These are phyloP conservation scores for Ammodytes dubius DNA, from an alignment of 2,113 vertebrate genomes.

Conservation along the genomic window DNA sequence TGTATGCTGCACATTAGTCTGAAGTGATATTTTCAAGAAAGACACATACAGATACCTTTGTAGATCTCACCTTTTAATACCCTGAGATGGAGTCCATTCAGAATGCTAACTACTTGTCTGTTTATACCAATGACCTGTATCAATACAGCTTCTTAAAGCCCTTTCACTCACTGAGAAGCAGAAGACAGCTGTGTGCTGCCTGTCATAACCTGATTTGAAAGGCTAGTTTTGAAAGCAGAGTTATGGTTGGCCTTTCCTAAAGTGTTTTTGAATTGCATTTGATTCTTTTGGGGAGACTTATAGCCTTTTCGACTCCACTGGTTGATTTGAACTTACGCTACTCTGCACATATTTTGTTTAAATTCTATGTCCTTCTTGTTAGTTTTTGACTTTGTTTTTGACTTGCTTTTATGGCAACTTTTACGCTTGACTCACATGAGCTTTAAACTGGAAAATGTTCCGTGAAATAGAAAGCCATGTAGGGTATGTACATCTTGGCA, in stretches of 20 bases:
- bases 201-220: conserved; percentile 43
- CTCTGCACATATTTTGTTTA: conserved; percentile 11
- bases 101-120: conserved; percentile 39
- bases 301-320: conserved; percentile 8
- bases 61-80: conserved; percentile 27
- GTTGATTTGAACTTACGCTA: conserved; percentile 28
- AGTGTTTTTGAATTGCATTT: conserved; percentile 35
- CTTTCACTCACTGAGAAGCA: conserved; percentile 18
- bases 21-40: conserved; percentile 26
- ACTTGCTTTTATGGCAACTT: conserved; percentile 5
- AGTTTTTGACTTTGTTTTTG: conserved; percentile 5
- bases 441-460: conserved; percentile 16
- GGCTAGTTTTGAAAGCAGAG: conserved; percentile 34
- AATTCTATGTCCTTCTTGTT: not conserved
- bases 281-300: conserved; percentile 24
- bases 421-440: not conserved
- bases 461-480: not conserved
- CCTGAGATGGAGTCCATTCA: conserved; percentile 15
- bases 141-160: conserved; percentile 37
- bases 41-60: conserved; percentile 1
- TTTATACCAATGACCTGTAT: conserved; percentile 49
- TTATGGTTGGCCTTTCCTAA: conserved; percentile 57
- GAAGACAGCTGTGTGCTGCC: conserved; percentile 19
- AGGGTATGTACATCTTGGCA: not conserved
- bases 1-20: not conserved